phyloP scores from a whole-genome alignment of 64 coral and sea anemone species.

The Stichodactyla helianthus region DNA sequence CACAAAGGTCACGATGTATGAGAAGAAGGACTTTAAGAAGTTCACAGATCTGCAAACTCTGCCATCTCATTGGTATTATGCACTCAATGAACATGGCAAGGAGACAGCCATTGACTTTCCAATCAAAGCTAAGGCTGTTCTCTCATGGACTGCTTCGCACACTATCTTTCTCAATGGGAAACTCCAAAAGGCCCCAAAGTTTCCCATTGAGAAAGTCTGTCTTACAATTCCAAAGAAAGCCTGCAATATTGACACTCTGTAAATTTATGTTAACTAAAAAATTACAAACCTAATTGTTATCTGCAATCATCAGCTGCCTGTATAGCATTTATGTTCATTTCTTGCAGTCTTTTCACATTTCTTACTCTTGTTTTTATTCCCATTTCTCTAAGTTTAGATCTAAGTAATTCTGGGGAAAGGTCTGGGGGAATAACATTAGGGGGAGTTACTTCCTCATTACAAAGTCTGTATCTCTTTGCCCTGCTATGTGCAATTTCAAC shows the following conservation, averaged over 20 bases:
- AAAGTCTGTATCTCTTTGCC: neutral
- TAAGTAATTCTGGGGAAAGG: neutral
- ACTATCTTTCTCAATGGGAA: neutral
- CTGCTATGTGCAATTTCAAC: neutral
- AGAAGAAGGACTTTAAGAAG: constrained; percentile 9
- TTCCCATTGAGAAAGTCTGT: constrained; percentile 8
- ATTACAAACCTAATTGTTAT: neutral
- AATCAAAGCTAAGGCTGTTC: neutral
- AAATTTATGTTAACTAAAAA: neutral
- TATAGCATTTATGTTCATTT: constrained; percentile 31
- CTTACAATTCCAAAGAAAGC: neutral
- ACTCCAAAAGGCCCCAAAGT: neutral
- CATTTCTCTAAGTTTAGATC: constrained; percentile 25
- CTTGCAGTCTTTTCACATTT: constrained; percentile 27
- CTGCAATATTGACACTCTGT: neutral
- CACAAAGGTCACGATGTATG: constrained; percentile 13
- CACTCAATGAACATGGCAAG: neutral
- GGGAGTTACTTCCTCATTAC: neutral
- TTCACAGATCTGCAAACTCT: neutral
- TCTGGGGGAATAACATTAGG: too few species aligned
- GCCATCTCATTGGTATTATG: neutral
- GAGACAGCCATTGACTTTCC: neutral
- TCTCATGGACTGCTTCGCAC: neutral
- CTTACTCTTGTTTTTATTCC: constrained; percentile 29
- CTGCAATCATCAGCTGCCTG: neutral